These are phyloP conservation scores for Lordiphosa collinella DNA, from an alignment of 1,140 invertebrate genomes.

Conservation along the genomic window DNA sequence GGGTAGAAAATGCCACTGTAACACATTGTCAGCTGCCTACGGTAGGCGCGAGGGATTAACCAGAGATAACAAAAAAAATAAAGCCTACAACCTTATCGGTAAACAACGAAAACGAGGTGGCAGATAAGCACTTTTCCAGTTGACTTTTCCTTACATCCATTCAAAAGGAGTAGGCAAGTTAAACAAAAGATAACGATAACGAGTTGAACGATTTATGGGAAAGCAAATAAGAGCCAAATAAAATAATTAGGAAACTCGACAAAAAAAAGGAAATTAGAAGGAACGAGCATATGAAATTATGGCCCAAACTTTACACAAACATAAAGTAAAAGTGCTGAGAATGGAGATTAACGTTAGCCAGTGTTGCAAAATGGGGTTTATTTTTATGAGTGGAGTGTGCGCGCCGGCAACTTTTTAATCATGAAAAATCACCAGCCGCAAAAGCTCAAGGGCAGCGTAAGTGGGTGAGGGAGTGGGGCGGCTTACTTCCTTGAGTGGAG, in stretches of 20 bases:
- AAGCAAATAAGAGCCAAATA: slow-evolving; percentile 34
- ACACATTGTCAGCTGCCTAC: slow-evolving; percentile 37
- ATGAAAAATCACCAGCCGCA: slow-evolving; percentile 32
- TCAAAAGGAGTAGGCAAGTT: slow-evolving; percentile 31
- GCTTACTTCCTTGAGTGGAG: slow-evolving; percentile 31
- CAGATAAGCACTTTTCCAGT: slow-evolving; percentile 63
- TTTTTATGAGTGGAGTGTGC: slow-evolving; percentile 31
- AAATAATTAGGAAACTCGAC: slow-evolving; percentile 53
- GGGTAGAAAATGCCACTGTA: slow-evolving; percentile 26
- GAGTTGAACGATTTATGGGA: slow-evolving; percentile 68
- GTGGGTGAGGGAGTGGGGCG: neutral
- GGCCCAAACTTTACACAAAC: slow-evolving; percentile 41
- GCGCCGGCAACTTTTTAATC: slow-evolving; percentile 48
- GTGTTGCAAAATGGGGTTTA: slow-evolving; percentile 40
- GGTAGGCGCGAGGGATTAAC: slow-evolving; percentile 44
- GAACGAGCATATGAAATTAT: slow-evolving; percentile 39
- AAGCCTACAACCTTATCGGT: slow-evolving; percentile 48
- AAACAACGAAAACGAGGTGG: slow-evolving; percentile 22
- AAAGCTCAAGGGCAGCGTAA: slow-evolving; percentile 25
- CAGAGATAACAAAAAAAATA: slow-evolving; percentile 35
- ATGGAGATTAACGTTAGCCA: slow-evolving; percentile 46
- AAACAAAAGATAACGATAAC: slow-evolving; percentile 59
- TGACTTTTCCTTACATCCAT: slow-evolving; percentile 13
- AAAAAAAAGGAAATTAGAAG: slow-evolving; percentile 33
- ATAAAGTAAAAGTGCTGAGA: slow-evolving; percentile 3